phyloP scores from a whole-genome alignment of 2,797 vertebrate species.

The Muscicapa comitata region DNA sequence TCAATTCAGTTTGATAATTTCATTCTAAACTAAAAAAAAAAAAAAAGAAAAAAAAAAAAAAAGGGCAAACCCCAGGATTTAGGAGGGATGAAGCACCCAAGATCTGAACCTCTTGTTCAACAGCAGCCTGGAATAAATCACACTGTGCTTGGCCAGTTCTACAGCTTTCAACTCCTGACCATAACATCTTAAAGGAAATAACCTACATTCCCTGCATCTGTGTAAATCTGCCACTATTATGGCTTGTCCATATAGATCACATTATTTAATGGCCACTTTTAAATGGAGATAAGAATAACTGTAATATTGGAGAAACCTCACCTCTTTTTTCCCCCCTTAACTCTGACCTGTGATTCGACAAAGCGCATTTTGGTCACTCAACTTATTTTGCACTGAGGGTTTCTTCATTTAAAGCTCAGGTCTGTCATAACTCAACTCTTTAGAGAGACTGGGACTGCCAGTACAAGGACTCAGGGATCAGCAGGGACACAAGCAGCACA shows the following conservation, averaged over 20 bases:
- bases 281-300: not conserved
- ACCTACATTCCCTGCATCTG: not conserved
- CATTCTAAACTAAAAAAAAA: not conserved
- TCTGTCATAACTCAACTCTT: not conserved
- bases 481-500: not conserved
- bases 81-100: not conserved
- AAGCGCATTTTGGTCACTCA: not conserved
- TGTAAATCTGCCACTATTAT: not conserved
- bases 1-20: not conserved
- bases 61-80: not conserved
- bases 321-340: fast-evolving
- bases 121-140: not conserved
- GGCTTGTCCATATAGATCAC: not conserved
- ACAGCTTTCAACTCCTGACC: not conserved
- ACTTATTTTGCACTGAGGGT: not conserved
- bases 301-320: not conserved
- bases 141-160: not conserved
- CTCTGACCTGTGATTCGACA: not conserved
- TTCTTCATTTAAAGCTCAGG: not conserved
- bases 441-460: not conserved
- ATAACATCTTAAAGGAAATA: not conserved
- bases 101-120: not conserved
- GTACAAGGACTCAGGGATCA: not conserved
- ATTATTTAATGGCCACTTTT: not conserved
- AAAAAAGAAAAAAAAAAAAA: too few species aligned